Percentiles rank a stretch among this genome's conserved stretches.
Evolutionary conservation across 1,140 invertebrate genomes (phyloP).

Genomic region (Megathymus violae): DNA sequence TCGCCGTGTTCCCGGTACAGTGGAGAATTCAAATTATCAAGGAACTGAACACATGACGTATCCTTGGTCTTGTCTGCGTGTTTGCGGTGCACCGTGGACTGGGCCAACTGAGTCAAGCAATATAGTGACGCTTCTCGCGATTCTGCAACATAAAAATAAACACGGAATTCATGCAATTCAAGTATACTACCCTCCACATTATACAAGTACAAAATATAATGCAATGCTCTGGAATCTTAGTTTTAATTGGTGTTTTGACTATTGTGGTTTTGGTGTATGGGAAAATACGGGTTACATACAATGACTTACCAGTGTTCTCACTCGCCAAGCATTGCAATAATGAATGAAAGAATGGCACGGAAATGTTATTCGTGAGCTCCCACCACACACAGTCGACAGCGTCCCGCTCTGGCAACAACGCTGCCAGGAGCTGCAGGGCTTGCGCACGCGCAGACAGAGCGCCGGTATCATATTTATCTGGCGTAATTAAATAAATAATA

Average conservation of each 20-base stretch:
- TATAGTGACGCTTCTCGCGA: conserved; percentile 57
- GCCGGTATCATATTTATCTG: no score
- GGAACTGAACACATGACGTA: conserved; percentile 47
- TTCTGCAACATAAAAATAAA: conserved; percentile 56
- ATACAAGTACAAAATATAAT: background rate
- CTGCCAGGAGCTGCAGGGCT: conserved; percentile 47
- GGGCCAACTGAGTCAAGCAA: conserved; percentile 56
- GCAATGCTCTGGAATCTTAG: no score
- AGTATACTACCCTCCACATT: no score
- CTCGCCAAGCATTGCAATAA: conserved; percentile 57
- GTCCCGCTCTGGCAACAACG: conserved; percentile 47
- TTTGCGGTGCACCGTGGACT: conserved; percentile 50
- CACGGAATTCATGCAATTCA: no score
- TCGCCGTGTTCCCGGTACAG: conserved; percentile 4
- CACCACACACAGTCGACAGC: conserved; percentile 56
- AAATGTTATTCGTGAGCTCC: conserved; percentile 44
- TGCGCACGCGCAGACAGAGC: conserved; percentile 52
- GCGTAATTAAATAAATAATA: no score
- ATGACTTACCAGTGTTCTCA: conserved; percentile 52
- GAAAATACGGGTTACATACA: no score
- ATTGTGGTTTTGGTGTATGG: no score
- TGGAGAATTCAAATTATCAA: conserved; percentile 55
- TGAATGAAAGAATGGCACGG: conserved; percentile 48
- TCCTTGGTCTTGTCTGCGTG: conserved; percentile 51
- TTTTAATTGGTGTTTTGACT: no score